Percentiles rank a stretch among this genome's conserved stretches.
Evolutionary conservation across 2,797 vertebrate species (phyloP).

Genomic region (Valencia hispanica): DNA sequence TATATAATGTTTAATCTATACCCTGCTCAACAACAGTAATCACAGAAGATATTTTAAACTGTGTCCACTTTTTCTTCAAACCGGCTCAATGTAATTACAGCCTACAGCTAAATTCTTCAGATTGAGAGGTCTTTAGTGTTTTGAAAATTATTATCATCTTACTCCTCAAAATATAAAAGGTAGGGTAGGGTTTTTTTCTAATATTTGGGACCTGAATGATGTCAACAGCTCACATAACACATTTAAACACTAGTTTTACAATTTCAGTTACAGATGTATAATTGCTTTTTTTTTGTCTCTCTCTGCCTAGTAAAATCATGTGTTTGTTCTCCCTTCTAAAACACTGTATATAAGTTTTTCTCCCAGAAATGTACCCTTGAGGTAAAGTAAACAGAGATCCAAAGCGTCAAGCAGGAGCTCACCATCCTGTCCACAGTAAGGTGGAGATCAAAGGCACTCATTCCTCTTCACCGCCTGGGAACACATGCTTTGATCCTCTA

Average conservation of each 20-base stretch:
- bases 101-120: neutral
- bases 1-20: neutral
- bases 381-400: slow-evolving; percentile 73
- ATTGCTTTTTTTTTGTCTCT: slow-evolving; percentile 17
- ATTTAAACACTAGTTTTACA: neutral
- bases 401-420: slow-evolving; percentile 63
- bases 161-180: neutral
- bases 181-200: neutral
- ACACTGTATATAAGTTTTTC: slow-evolving; percentile 31
- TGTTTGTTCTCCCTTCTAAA: slow-evolving; percentile 25
- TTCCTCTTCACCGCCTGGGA: slow-evolving; percentile 66
- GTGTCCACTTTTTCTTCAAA: neutral
- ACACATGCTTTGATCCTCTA: slow-evolving; percentile 77
- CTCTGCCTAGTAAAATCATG: slow-evolving; percentile 14
- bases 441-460: slow-evolving; percentile 75
- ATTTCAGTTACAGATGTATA: slow-evolving; percentile 12
- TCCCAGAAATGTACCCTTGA: slow-evolving; percentile 62
- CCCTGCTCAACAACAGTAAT: neutral
- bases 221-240: neutral
- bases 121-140: neutral
- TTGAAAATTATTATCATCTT: neutral
- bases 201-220: neutral
- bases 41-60: neutral
- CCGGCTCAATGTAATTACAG: neutral
- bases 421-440: slow-evolving; percentile 71